Conservation (phyloP, 2,888 invertebrate species). For the Cabera pusaria region DNA sequence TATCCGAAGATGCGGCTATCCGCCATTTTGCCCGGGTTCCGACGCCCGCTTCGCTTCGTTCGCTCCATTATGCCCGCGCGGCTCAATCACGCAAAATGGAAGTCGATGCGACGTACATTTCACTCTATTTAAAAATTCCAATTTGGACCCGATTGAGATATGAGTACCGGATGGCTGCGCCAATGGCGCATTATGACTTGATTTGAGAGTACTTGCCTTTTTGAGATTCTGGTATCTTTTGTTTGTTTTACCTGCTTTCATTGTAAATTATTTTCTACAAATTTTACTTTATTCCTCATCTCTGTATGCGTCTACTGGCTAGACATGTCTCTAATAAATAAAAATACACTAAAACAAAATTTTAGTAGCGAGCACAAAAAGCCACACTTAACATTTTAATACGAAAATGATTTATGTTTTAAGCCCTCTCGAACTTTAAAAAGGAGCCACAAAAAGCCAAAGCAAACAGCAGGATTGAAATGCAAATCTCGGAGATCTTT, state of each 20-base stretch:
- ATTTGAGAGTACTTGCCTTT: conserved; percentile 18
- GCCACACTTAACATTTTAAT: conserved; percentile 1
- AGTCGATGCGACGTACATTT: conserved; percentile 53
- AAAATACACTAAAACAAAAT: no score
- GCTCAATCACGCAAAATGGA: conserved; percentile 71
- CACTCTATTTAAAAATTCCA: conserved; percentile 66
- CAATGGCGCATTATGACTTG: conserved; percentile 26
- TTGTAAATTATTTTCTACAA: no score
- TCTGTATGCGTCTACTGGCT: no score
- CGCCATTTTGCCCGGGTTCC: conserved; percentile 44
- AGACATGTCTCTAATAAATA: no score
- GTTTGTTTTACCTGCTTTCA: no score
- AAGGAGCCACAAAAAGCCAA: conserved; percentile 34
- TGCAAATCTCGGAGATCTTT: conserved; percentile 46
- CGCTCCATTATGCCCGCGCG: conserved; percentile 45
- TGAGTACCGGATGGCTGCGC: conserved; percentile 45
- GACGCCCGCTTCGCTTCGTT: conserved; percentile 14
- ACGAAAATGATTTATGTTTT: conserved; percentile 13
- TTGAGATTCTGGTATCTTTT: no score
- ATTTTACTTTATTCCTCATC: no score
- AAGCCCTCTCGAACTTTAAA: conserved; percentile 23
- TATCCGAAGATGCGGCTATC: conserved; percentile 41
- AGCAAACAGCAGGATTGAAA: conserved; percentile 42
- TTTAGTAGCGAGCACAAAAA: no score
- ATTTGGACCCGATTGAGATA: conserved; percentile 45